These are phyloP conservation scores for Gymnocypris eckloni DNA, from an alignment of 2,797 vertebrate species.

Conservation along the genomic window DNA sequence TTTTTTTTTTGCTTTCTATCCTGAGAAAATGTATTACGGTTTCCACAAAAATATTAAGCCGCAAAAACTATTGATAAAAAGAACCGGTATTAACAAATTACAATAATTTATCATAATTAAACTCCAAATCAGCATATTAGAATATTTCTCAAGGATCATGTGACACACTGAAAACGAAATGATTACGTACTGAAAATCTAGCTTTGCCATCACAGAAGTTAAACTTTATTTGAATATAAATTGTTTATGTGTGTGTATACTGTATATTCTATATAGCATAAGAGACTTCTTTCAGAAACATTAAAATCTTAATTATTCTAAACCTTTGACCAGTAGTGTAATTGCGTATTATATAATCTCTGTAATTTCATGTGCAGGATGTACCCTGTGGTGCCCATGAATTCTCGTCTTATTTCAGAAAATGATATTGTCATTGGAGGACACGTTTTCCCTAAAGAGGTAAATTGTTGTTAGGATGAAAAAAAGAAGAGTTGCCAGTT, in stretches of 20 bases:
- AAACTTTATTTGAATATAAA: not conserved
- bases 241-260: not conserved
- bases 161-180: not conserved
- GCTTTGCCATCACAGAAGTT: not conserved
- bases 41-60: not conserved
- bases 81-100: not conserved
- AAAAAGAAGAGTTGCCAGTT: conserved; percentile 1
- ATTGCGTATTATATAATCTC: not conserved
- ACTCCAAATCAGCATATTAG: not conserved
- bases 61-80: not conserved
- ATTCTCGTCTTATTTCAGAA: conserved; percentile 71
- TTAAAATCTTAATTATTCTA: not conserved
- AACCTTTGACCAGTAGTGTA: not conserved
- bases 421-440: conserved; percentile 72
- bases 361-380: conserved; percentile 69
- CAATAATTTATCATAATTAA: not conserved
- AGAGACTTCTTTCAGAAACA: not conserved
- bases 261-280: not conserved
- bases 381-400: conserved; percentile 78
- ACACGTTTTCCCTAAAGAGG: conserved; percentile 76
- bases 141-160: not conserved
- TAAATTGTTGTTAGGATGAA: conserved; percentile 40
- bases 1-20: not conserved
- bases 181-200: not conserved
- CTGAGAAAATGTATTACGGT: not conserved